Base-by-base conservation (phyloP, 2,797 vertebrate species). In the Muscicapa striata region DNA sequence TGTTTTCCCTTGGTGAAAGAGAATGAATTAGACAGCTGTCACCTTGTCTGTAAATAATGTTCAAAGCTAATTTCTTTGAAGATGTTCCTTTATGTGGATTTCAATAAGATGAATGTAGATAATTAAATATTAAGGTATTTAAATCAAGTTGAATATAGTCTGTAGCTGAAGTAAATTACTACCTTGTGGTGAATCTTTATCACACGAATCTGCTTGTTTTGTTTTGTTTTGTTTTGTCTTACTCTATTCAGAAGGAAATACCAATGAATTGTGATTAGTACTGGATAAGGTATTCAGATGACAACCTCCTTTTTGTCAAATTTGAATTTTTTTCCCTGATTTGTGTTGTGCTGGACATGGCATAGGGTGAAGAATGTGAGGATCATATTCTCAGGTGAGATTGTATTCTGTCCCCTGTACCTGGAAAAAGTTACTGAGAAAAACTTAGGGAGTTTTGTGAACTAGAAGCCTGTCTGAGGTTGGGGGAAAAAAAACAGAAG, bases 121-220 rank as follows among this genome's bases (percentile, higher is more conserved):
- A 91, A 96, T 96, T 92, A 95, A 96, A 96, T 97, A 96, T 96
- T 95, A 95, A 96, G 96, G 72, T 95, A 96, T 95, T 97, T 95
- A 95, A 95, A 95, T 90, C 87, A 92, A 86, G n/a, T 63, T 59
- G 89, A 94, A 84, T 76, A 73, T 61, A 83, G 84, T 74, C 79
- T 70, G 73, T 69, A 93, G 49, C 34, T 5, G 2, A 88, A 92
- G 67, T 88, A 93, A 96, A 95, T 95, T 95, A 81, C 67, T 76
- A 90, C 87, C 63, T 95, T 88, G 36, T 79, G 91, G 34, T 81
- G 69, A 88, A 61, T 63, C 82, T 86, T 92, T 63, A 90, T 78
- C 46, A 66, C 29, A 73, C 27, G 40, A 86, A 91, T 78, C n/a
- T 48, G 1, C 49, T 83, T 68, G 29, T 69, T 95, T 81, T 72